Base-by-base conservation (phyloP, 2,888 invertebrate species). In the Cenopis cana region DNA sequence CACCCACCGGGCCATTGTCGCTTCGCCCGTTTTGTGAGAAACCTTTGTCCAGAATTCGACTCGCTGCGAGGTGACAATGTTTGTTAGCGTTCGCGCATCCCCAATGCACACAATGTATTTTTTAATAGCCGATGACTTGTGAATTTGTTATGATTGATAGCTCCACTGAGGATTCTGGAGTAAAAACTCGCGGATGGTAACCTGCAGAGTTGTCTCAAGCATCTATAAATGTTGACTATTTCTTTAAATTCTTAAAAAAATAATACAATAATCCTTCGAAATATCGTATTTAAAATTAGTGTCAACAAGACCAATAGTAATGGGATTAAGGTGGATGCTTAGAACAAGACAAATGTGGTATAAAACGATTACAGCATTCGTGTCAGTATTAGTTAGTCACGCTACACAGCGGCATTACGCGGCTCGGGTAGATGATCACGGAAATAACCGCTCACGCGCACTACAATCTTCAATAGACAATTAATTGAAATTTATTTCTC, bases 401-500 rank as follows among this genome's bases (percentile, higher is more conserved):
- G 78, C 81, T 77, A 78, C 76, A 77, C 71, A 78, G 78, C 78
- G 73, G 79, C 78, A 84, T 82, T 82, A 82, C 77, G 76, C 78
- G 75, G 75, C 78, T 86, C 82, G 84, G 85, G 80, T 76, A 89
- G 89, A 91, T 91, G 89, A 90, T 90, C 89, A 89, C 82, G 80
- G 80, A 88, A 87, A 83, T 91, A 90, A 89, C 88, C 87, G 78
- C 79, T 79, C 77, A 77, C 81, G 85, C 76, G 82, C 86, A 79
- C 81, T 85, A 87, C 85, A 85, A 82, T 84, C 75, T 79, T 91
- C 88, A 90, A 93, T 91, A 86, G 89, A 79, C 79, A 82, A 89
- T 89, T 93, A 93, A 93, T 93, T 93, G 91, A 93, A 93, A 93
- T 93, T 93, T 93, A 93, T 93, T 88, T 88, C 88, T 91, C 91